Conservation (phyloP, 2,113 vertebrate genomes). For the Bubo bubo region DNA sequence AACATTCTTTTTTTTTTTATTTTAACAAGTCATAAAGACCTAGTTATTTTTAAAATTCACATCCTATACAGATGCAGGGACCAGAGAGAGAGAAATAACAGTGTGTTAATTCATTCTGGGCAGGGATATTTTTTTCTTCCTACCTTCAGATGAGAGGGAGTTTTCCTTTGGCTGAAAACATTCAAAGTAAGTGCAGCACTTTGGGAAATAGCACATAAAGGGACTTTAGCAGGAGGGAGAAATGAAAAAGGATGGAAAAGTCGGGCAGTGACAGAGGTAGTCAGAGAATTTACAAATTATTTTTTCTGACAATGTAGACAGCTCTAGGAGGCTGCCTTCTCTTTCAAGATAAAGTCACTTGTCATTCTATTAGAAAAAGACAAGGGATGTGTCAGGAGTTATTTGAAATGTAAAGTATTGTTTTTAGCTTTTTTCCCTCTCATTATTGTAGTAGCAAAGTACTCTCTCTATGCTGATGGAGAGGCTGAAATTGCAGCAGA, state of each 20-base stretch:
- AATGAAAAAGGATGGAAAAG: slow-evolving; percentile 52
- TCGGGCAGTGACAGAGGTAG: slow-evolving; percentile 39
- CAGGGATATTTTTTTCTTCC: background rate
- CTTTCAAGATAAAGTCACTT: slow-evolving; percentile 66
- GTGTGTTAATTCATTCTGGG: background rate
- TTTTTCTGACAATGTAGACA: slow-evolving; percentile 55
- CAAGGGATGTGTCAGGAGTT: slow-evolving; percentile 49
- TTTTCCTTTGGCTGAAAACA: slow-evolving; percentile 43
- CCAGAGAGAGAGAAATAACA: background rate
- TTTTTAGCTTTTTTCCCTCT: slow-evolving; percentile 50
- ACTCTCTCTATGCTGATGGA: background rate
- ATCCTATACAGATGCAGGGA: background rate
- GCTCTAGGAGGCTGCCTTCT: slow-evolving; percentile 37
- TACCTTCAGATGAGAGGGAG: slow-evolving; percentile 10
- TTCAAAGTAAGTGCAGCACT: slow-evolving; percentile 6
- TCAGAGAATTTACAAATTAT: slow-evolving; percentile 68
- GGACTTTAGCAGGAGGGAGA: background rate
- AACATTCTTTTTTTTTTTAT: background rate
- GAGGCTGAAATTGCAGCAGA: background rate
- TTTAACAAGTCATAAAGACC: slow-evolving; percentile 27
- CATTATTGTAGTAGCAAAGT: slow-evolving; percentile 56
- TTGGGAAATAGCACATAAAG: slow-evolving; percentile 52
- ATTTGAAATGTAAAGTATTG: slow-evolving; percentile 70
- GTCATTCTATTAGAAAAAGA: slow-evolving; percentile 36
- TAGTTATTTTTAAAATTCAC: background rate